Conservation (phyloP, 2,797 vertebrate species). For the Phrynocephalus guinanensis region DNA sequence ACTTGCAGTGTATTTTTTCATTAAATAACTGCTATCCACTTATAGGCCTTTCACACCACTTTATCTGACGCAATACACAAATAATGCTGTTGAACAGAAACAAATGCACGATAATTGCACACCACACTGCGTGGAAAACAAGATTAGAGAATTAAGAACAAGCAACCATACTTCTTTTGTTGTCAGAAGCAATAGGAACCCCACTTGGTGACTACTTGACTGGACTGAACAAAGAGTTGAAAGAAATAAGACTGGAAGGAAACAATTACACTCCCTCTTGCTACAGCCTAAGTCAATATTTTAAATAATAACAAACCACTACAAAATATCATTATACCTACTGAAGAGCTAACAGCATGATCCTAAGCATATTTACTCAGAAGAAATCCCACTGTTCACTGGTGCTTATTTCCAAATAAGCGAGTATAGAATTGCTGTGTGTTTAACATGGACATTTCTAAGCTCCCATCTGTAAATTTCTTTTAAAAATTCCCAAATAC, state of each 20-base stretch:
- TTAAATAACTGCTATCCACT: neutral
- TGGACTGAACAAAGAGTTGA: neutral
- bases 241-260: neutral
- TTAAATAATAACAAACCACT: neutral
- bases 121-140: neutral
- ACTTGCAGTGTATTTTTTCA: neutral
- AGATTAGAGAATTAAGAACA: neutral
- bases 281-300: conserved; percentile 2
- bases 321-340: neutral
- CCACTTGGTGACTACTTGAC: neutral
- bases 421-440: neutral
- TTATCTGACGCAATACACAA: neutral
- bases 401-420: neutral
- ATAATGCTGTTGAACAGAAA: neutral
- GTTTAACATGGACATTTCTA: neutral
- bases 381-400: neutral
- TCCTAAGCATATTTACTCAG: neutral
- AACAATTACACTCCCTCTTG: conserved; percentile 3
- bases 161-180: neutral
- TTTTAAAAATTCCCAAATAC: neutral
- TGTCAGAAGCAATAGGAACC: neutral
- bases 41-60: neutral
- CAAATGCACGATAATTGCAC: neutral
- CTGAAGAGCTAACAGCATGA: neutral
- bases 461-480: neutral